Conservation (phyloP, 1,140 invertebrate genomes). For the Andricus grossulariae region DNA sequence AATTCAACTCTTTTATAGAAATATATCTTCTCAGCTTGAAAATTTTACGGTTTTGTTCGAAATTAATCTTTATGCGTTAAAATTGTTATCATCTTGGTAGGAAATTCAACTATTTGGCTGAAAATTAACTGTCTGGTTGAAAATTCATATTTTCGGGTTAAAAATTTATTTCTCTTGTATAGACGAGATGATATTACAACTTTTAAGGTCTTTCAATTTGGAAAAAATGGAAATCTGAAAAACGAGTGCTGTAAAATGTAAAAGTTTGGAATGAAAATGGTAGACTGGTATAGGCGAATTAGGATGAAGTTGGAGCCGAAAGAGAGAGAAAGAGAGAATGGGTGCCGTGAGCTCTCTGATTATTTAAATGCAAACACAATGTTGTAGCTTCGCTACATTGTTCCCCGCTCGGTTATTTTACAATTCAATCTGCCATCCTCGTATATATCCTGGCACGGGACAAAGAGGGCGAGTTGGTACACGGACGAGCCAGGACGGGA, state of each 20-base stretch:
- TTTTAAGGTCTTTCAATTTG: too few relatives aligned
- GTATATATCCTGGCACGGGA: conserved; percentile 49
- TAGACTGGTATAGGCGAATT: background rate
- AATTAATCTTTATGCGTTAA: too few relatives aligned
- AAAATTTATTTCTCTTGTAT: too few relatives aligned
- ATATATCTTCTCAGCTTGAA: too few relatives aligned
- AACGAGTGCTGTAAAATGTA: background rate
- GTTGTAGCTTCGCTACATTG: conserved; percentile 69
- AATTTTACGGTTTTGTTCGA: too few relatives aligned
- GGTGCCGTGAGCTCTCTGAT: conserved; percentile 64
- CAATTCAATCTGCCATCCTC: conserved; percentile 71
- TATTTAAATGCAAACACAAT: conserved; percentile 74
- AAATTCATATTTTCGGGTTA: too few relatives aligned
- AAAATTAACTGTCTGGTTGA: too few relatives aligned
- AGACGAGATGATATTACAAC: too few relatives aligned
- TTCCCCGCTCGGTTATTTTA: conserved; percentile 73
- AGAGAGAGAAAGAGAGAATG: conserved; percentile 32
- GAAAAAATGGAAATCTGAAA: background rate
- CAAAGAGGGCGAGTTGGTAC: conserved; percentile 57
- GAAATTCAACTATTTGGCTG: too few relatives aligned
- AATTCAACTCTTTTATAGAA: too few relatives aligned
- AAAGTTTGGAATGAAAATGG: conserved; percentile 27
- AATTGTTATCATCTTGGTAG: too few relatives aligned
- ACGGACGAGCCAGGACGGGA: conserved; percentile 34
- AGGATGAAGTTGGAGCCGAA: conserved; percentile 23